Conservation (phyloP, 2,797 vertebrate species). For the Anomalospiza imberbis region DNA sequence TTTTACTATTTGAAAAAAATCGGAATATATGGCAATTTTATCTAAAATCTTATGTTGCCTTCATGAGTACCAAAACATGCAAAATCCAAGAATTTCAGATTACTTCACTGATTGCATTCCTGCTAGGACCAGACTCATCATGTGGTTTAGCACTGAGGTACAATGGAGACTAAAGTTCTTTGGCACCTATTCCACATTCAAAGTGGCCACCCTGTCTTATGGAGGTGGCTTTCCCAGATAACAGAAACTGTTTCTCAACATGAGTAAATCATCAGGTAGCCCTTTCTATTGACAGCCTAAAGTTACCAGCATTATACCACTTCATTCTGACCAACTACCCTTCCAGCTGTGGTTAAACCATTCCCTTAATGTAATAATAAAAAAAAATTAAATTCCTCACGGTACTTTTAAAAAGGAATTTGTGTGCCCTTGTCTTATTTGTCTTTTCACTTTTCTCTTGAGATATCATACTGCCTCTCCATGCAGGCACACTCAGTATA, state of each 20-base stretch:
- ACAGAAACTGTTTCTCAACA: not conserved
- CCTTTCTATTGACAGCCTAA: not conserved
- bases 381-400: too few species aligned
- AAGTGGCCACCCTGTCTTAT: not conserved
- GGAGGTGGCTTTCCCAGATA: fast-evolving
- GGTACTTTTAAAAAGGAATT: not conserved
- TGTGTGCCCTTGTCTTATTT: too few species aligned
- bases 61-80: not conserved
- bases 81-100: not conserved
- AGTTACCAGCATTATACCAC: not conserved
- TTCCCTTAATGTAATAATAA: fast-evolving
- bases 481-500: fast-evolving
- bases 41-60: not conserved
- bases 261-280: not conserved
- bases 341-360: not conserved
- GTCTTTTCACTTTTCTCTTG: not conserved
- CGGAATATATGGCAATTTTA: not conserved
- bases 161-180: fast-evolving
- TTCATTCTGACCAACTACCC: too few species aligned
- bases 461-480: not conserved
- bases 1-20: not conserved
- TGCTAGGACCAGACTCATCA: fast-evolving
- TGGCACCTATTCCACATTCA: fast-evolving
- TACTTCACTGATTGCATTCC: not conserved
- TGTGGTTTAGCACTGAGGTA: fast-evolving